Conservation (phyloP, 2,113 vertebrate species). For the Thryonomys swinderianus region DNA sequence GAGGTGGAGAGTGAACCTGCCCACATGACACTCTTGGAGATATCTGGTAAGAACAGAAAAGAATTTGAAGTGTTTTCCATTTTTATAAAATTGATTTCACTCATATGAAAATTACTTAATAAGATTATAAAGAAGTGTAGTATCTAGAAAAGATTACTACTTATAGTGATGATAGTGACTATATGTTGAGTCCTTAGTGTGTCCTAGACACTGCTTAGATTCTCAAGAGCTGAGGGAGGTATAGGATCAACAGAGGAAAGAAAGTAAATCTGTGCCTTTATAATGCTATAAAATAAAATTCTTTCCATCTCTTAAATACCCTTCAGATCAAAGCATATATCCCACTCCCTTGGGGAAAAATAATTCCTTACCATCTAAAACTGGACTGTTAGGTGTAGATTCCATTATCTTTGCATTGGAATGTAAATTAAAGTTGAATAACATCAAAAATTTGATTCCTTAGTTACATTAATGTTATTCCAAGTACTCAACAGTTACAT, state of each 20-base stretch:
- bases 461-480: not conserved
- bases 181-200: not conserved
- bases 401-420: not conserved
- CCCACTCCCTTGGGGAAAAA: not conserved
- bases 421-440: slow-evolving; percentile 46
- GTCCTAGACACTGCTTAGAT: not conserved
- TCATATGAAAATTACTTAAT: not conserved
- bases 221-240: not conserved
- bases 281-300: not conserved
- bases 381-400: not conserved
- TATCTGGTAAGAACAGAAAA: slow-evolving; percentile 5
- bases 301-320: not conserved
- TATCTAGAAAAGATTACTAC: not conserved
- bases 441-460: not conserved
- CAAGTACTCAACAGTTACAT: not conserved
- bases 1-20: not conserved
- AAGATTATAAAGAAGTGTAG: not conserved
- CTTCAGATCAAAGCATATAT: not conserved
- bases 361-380: not conserved
- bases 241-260: not conserved
- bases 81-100: not conserved
- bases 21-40: not conserved
- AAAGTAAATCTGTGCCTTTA: not conserved
- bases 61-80: not conserved
- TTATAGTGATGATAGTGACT: not conserved